phyloP scores from a whole-genome alignment of 2,113 vertebrate genomes.

The Meles meles region DNA sequence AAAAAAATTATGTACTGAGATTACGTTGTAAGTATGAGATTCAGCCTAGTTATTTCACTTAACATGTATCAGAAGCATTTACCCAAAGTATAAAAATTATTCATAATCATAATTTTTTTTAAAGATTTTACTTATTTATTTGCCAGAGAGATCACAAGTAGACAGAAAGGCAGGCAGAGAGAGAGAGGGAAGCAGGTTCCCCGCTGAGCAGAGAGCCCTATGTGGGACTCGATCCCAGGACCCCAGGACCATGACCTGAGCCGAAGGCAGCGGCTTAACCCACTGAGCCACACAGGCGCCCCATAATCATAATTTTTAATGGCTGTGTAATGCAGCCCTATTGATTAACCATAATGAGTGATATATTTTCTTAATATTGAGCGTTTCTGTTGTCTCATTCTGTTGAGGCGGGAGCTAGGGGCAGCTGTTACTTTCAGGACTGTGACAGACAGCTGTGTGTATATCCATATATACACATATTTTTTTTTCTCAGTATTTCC shows the following conservation, averaged over 20 bases:
- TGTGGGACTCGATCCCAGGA: too few relatives aligned
- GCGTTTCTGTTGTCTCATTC: accelerated
- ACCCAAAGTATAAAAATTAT: background rate
- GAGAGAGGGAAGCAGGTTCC: too few relatives aligned
- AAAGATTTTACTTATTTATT: too few relatives aligned
- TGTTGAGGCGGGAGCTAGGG: background rate
- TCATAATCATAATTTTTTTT: background rate
- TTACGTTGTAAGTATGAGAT: background rate
- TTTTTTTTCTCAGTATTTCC: background rate
- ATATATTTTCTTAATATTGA: background rate
- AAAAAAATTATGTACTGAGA: background rate
- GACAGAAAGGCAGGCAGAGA: too few relatives aligned
- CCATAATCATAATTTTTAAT: background rate
- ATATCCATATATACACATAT: too few relatives aligned
- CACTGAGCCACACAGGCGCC: too few relatives aligned
- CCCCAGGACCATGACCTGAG: too few relatives aligned
- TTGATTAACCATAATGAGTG: accelerated
- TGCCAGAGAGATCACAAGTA: too few relatives aligned
- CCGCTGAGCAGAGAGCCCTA: too few relatives aligned
- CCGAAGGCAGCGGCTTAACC: too few relatives aligned
- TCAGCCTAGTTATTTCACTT: background rate
- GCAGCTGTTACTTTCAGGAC: accelerated
- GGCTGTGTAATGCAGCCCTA: too few relatives aligned
- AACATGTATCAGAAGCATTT: background rate
- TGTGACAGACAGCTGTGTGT: too few relatives aligned